Conservation (phyloP, 2,797 vertebrate genomes). For the Phaenicophaeus curvirostris region DNA sequence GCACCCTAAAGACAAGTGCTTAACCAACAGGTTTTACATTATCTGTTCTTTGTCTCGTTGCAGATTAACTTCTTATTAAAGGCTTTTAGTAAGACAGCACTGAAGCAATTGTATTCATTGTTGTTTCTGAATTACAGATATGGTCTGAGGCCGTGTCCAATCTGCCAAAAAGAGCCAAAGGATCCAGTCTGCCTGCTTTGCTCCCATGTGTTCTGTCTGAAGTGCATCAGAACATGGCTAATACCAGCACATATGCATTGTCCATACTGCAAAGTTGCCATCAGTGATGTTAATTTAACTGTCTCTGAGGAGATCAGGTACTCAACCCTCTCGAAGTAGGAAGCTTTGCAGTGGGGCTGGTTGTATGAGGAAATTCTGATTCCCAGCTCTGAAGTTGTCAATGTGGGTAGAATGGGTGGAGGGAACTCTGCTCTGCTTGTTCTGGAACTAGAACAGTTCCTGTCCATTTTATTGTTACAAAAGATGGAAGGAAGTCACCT, state of each 20-base stretch:
- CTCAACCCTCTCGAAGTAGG: not conserved
- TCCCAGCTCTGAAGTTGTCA: not conserved
- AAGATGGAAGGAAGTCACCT: not conserved
- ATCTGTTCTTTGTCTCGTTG: not conserved
- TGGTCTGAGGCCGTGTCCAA: slow-evolving; percentile 76
- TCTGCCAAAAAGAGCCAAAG: slow-evolving; percentile 84
- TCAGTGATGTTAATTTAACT: slow-evolving; percentile 61
- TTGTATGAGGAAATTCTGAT: not conserved
- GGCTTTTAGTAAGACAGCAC: not conserved
- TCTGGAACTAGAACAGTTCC: no score
- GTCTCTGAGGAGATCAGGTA: slow-evolving; percentile 84
- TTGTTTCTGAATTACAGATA: slow-evolving; percentile 75
- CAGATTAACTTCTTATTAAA: not conserved
- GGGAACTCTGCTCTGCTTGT: not conserved
- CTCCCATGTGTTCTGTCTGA: slow-evolving; percentile 84
- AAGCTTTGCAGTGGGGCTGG: fast-evolving
- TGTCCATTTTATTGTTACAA: not conserved
- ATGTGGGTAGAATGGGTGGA: fast-evolving
- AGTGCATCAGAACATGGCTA: slow-evolving; percentile 84
- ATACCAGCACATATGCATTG: slow-evolving; percentile 83
- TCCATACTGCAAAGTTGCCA: slow-evolving; percentile 77
- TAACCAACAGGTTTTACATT: not conserved
- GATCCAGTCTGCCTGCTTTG: slow-evolving; percentile 88
- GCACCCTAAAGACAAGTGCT: not conserved
- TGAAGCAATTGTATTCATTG: not conserved